phyloP scores from a whole-genome alignment of 64 coral and sea anemone species.

The Orbicella faveolata region DNA sequence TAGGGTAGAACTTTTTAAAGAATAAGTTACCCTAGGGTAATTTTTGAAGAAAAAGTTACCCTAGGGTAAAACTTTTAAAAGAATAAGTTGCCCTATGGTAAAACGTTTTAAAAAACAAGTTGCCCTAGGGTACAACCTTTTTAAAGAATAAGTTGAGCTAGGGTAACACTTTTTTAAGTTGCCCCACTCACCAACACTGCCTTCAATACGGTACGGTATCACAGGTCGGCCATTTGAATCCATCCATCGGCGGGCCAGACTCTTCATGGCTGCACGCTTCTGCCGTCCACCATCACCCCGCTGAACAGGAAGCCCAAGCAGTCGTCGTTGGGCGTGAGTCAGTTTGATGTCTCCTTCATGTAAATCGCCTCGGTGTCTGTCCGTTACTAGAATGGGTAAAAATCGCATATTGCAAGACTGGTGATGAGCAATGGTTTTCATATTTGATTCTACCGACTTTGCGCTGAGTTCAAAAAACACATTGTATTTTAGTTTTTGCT shows the following conservation, averaged over 20 bases:
- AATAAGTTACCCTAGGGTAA: too few species aligned
- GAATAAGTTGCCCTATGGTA: too few species aligned
- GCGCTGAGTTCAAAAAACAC: too few species aligned
- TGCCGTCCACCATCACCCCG: background rate
- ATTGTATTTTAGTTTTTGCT: too few species aligned
- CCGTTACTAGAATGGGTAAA: background rate
- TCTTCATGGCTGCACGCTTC: conserved; percentile 8
- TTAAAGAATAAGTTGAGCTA: background rate
- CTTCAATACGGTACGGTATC: conserved; percentile 10
- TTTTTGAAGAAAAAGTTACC: too few species aligned
- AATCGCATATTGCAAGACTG: background rate
- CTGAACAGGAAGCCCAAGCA: background rate
- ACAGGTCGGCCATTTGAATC: background rate
- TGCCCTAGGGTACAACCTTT: too few species aligned
- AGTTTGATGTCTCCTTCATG: conserved; percentile 14
- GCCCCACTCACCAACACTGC: conserved; percentile 11
- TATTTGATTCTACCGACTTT: too few species aligned
- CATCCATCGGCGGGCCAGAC: background rate
- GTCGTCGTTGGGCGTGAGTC: background rate
- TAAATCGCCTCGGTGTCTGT: background rate
- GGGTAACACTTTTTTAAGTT: too few species aligned
- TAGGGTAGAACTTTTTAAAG: too few species aligned
- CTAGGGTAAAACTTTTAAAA: too few species aligned
- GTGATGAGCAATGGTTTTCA: too few species aligned
- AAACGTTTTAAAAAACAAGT: too few species aligned